Conservation (phyloP, 2,113 vertebrate genomes). For the Corythoichthys haematopterus region DNA sequence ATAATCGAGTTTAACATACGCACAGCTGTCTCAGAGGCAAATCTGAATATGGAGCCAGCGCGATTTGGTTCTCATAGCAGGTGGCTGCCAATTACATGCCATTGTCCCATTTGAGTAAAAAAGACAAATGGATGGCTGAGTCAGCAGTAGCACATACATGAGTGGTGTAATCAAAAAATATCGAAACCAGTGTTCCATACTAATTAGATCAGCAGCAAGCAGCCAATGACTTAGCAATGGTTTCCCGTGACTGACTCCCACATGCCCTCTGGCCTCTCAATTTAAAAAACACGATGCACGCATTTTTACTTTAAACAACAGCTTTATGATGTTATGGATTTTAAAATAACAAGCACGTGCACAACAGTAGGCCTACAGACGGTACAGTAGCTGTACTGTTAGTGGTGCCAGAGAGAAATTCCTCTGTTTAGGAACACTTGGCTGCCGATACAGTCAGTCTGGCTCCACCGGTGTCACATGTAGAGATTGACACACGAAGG, state of each 20-base stretch:
- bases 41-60: constrained; percentile 37
- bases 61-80: constrained; percentile 58
- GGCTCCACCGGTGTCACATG: constrained; percentile 56
- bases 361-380: constrained; percentile 17
- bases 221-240: constrained; percentile 5
- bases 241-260: neutral
- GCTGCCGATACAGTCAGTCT: constrained; percentile 61
- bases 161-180: constrained; percentile 55
- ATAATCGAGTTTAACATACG: constrained; percentile 53
- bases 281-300: constrained; percentile 1
- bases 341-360: constrained; percentile 2
- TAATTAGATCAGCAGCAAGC: constrained; percentile 40
- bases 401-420: constrained; percentile 67
- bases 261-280: neutral
- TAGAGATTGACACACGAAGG: constrained; percentile 20
- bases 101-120: constrained; percentile 39
- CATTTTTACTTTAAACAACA: constrained; percentile 10
- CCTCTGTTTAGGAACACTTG: constrained; percentile 70
- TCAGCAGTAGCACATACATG: constrained; percentile 36
- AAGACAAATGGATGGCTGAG: constrained; percentile 49
- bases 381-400: constrained; percentile 64
- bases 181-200: constrained; percentile 13
- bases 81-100: constrained; percentile 54
- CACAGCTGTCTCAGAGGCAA: constrained; percentile 41
- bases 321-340: neutral